Percentiles rank a stretch among this genome's conserved stretches.
These are phyloP conservation scores for Bubo blakistoni DNA, from an alignment of 2,113 vertebrate genomes.

Conservation along the genomic window DNA sequence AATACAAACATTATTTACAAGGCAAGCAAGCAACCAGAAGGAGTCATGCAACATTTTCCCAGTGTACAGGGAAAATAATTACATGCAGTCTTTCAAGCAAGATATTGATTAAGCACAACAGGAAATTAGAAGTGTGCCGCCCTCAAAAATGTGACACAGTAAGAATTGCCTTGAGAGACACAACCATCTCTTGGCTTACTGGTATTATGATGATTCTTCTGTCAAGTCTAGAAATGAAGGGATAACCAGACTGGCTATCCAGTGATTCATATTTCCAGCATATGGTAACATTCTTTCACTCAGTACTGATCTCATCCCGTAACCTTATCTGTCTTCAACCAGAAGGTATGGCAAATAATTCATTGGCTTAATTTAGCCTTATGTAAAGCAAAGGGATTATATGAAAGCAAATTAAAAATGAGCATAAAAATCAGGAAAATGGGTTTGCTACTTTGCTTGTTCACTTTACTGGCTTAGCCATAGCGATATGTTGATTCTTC, in stretches of 20 bases:
- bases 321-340: neutral
- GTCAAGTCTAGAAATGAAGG: neutral
- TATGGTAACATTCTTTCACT: neutral
- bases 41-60: neutral
- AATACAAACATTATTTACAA: neutral
- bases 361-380: constrained; percentile 1
- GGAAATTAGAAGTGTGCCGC: constrained; percentile 6
- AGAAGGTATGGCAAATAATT: neutral
- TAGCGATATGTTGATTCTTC: neutral
- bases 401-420: constrained; percentile 35
- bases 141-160: neutral
- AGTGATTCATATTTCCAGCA: constrained; percentile 20
- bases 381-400: neutral
- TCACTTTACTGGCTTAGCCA: constrained; percentile 3
- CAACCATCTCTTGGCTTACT: neutral
- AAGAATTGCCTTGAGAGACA: neutral
- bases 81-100: neutral
- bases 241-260: neutral
- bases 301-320: neutral
- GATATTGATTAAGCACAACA: constrained; percentile 18
- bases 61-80: neutral
- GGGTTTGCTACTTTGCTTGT: neutral
- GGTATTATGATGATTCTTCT: neutral
- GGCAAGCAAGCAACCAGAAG: neutral
- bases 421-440: constrained; percentile 3